phyloP scores from a whole-genome alignment of 2,888 invertebrate genomes.

The Esperia sulphurella region DNA sequence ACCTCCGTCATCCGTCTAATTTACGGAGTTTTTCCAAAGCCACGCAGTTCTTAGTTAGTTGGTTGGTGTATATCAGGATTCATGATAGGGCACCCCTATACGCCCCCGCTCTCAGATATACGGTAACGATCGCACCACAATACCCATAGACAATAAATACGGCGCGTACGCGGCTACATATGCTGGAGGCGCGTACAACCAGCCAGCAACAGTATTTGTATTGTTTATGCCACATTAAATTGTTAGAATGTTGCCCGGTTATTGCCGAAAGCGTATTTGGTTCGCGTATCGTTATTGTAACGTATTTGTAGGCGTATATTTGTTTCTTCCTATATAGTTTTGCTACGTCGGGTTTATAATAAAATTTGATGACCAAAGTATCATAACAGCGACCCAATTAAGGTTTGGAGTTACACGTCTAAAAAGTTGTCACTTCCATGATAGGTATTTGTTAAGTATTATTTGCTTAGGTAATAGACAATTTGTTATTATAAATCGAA shows the following conservation, averaged over 20 bases:
- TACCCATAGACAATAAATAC: constrained; percentile 75
- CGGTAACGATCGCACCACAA: constrained; percentile 75
- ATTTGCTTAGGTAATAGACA: no score
- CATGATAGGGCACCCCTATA: constrained; percentile 68
- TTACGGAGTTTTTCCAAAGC: constrained; percentile 30
- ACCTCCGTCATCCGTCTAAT: constrained; percentile 15
- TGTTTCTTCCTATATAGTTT: constrained; percentile 51
- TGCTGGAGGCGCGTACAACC: constrained; percentile 52
- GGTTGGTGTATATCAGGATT: constrained; percentile 73
- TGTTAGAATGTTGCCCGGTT: constrained; percentile 75
- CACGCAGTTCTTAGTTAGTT: constrained; percentile 47
- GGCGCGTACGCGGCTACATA: constrained; percentile 61
- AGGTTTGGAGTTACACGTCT: background rate
- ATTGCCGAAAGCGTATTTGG: constrained; percentile 76
- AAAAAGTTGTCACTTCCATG: no score
- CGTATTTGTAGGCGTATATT: constrained; percentile 63
- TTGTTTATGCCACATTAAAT: constrained; percentile 77
- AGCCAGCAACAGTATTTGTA: constrained; percentile 60
- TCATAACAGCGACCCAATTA: background rate
- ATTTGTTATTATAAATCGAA: background rate
- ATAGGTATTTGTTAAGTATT: no score
- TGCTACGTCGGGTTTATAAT: constrained; percentile 17
- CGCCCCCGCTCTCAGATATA: constrained; percentile 70
- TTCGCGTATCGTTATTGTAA: constrained; percentile 60
- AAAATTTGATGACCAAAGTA: constrained; percentile 11